phyloP scores from a whole-genome alignment of 2,888 invertebrate species.

The Oligia latruncula region DNA sequence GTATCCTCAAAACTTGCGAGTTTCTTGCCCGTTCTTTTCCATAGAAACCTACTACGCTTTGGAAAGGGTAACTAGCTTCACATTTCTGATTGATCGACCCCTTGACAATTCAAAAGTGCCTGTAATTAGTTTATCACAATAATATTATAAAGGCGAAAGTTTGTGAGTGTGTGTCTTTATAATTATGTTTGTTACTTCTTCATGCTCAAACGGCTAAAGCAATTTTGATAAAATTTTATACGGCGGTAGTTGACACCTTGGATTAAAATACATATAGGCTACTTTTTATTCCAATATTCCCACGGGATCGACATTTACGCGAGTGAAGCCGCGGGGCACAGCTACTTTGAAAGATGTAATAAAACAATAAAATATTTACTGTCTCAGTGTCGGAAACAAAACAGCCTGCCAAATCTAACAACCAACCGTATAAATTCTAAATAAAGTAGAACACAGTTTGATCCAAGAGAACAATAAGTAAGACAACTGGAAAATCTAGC shows the following conservation, averaged over 20 bases:
- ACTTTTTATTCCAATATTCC: too few relatives aligned
- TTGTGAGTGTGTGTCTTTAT: too few relatives aligned
- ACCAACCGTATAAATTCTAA: not conserved
- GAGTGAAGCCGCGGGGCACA: too few relatives aligned
- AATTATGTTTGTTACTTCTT: too few relatives aligned
- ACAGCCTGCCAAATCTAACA: not conserved
- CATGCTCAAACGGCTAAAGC: too few relatives aligned
- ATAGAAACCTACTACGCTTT: not conserved
- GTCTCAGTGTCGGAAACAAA: not conserved
- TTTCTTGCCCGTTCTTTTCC: not conserved
- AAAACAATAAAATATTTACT: not conserved
- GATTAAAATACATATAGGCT: too few relatives aligned
- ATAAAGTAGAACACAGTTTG: constrained; percentile 16
- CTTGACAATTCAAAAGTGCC: not conserved
- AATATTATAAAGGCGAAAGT: too few relatives aligned
- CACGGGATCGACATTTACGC: too few relatives aligned
- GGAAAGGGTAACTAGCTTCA: not conserved
- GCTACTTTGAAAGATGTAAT: not conserved
- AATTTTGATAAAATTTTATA: too few relatives aligned
- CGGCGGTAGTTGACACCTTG: too few relatives aligned
- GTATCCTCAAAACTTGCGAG: not conserved
- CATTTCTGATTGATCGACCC: not conserved
- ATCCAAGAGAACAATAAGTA: constrained; percentile 19
- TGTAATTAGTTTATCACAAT: not conserved
- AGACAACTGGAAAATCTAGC: constrained; percentile 41